These are phyloP conservation scores for Drosophila neocordata DNA, from an alignment of 1,140 invertebrate species.

Conservation along the genomic window DNA sequence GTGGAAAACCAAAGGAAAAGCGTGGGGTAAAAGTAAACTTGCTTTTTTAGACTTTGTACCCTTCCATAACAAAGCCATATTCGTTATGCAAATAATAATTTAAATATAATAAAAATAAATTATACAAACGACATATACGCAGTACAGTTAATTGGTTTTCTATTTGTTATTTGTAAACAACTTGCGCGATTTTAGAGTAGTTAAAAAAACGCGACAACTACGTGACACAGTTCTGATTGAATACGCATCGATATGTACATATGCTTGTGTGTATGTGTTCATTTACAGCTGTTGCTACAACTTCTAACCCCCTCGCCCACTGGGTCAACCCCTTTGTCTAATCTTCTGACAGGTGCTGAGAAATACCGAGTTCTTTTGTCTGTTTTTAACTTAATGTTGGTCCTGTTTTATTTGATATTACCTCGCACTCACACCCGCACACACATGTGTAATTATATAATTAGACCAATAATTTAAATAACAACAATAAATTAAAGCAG, in stretches of 20 bases:
- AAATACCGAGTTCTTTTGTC: not conserved
- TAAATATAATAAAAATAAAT: conserved; percentile 14
- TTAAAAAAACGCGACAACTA: conserved; percentile 13
- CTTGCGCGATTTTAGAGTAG: not conserved
- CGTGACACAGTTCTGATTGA: conserved; percentile 61
- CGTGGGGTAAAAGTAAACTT: conserved; percentile 20
- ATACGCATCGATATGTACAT: not conserved
- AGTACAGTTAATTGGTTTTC: not conserved
- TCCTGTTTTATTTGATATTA: conserved; percentile 1
- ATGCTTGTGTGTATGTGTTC: too few species aligned
- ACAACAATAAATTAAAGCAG: conserved; percentile 55
- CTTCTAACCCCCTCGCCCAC: not conserved
- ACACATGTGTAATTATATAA: conserved; percentile 59
- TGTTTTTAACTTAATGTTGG: too few species aligned
- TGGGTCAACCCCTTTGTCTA: not conserved
- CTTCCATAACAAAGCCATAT: not conserved
- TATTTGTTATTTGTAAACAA: not conserved
- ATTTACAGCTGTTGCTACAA: conserved; percentile 63
- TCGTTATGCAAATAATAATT: conserved; percentile 14
- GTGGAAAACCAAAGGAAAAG: not conserved
- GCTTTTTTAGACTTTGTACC: conserved; percentile 50
- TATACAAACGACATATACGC: not conserved
- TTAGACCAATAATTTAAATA: conserved; percentile 31
- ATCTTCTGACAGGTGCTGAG: not conserved
- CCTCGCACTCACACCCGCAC: conserved; percentile 16